Base-by-base conservation (phyloP, 2,888 invertebrate species). In the Cephus rjabovi region DNA sequence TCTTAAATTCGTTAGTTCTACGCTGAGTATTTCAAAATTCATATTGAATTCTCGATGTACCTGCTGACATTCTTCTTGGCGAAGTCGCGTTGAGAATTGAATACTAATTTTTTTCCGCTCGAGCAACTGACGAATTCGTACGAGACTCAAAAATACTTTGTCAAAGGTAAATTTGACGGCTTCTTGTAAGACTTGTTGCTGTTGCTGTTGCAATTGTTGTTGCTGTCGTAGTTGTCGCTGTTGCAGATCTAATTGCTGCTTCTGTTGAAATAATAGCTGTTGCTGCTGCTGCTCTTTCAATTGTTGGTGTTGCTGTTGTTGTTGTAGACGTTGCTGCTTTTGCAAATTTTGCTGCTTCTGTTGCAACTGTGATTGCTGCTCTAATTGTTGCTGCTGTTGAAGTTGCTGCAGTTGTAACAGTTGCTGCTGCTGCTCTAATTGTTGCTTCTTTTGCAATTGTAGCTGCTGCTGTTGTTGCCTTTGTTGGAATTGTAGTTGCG, bases 321-420 rank as follows among this genome's bases (percentile, higher is more conserved):
- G 75, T 71, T 71, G 74, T 75, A n/a, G 1, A 35, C 12, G 12
- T 12, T 35, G 35, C 35, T 35, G 35, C 3, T 37, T 37, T 37
- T 37, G 37, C 37, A 37, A 37, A 4, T 12, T 37, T 37, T 12
- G 37, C 3, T 37, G 37, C 37, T 37, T 37, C 74, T 79, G 23
- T 6, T 40, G 15, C 40, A 40, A 40, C 1, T 40, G 40, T 40
- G 12, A 6, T 33, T 73, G 74, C 69, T 79, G 23, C 15, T 40
- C 15, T 4, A 40, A 40, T 15, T 15, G 40, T 40, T 15, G 90
- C 74, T 91, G 90, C 2, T 91, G 89, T 1, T 91, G 91, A 0
- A 90, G 91, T 0, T 89, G 90, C 0, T 90, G 90, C 0, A 89
- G 90, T 2, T 90, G 90, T 1, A 91, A 86, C 34, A 84, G 88